Base-by-base conservation (phyloP, 2,888 invertebrate genomes). In the Oasisia sp. region DNA sequence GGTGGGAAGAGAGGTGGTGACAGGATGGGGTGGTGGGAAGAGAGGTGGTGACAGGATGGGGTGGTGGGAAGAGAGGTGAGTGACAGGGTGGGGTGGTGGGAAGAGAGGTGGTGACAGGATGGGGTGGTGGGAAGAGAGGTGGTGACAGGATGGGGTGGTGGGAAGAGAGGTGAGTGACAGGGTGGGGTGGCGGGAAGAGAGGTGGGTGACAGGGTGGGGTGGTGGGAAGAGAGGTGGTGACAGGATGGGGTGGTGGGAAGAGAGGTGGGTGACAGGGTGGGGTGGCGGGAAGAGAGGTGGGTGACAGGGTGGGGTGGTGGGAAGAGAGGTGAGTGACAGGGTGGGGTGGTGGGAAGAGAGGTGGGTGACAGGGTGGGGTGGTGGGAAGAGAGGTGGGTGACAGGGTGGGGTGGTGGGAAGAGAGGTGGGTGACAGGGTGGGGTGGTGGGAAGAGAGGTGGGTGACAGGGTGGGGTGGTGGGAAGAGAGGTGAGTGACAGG, bases 261-360 rank as follows among this genome's bases (percentile, higher is more conserved):
- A 92, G 38, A 92, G 93, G 93, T 92, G 93, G 89, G 27, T 50
- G 44, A 45, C 50, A 19, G 32, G 50, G n/a, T 11, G 91, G 32
- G n/a, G n/a, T n/a, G 90, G 74, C 56, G 92, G 89, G 93, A 93
- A 91, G 89, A 92, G 38, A 92, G 93, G 93, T 92, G 93, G 89
- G 27, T 50, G 44, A 45, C 50, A 19, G 32, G 50, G n/a, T 11
- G 91, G 32, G n/a, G n/a, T n/a, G 90, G 74, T 44, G 92, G 89
- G 93, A 93, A 91, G 89, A 92, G 38, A 92, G 93, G 93, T 92
- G 93, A 58, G 27, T 50, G 44, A 45, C 50, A 19, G 32, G 50
- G n/a, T 11, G 91, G 32, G n/a, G n/a, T n/a, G 90, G 74, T 44
- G 92, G 89, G 93, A 93, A 91, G 89, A 92, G 38, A 92, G 93